Evolutionary conservation across 2,888 invertebrate species (phyloP).

Genomic region (Ectropis crepuscularia): DNA sequence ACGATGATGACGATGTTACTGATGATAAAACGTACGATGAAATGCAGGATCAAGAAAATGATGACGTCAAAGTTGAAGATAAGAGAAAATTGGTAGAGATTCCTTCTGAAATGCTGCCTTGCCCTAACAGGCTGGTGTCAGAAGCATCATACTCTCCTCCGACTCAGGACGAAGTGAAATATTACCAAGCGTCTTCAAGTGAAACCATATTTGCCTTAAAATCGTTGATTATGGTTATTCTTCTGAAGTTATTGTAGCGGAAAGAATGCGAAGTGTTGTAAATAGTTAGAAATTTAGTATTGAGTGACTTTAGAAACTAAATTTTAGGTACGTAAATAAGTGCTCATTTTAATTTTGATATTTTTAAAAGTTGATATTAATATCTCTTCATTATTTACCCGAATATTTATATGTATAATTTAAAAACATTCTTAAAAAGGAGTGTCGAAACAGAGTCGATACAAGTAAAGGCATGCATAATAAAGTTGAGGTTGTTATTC

Average conservation of each 20-base stretch:
- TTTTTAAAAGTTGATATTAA: no score
- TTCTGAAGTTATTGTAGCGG: conserved; percentile 58
- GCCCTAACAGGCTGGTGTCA: conserved; percentile 68
- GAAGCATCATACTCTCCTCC: conserved; percentile 73
- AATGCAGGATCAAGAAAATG: conserved; percentile 74
- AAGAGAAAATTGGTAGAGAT: conserved; percentile 70
- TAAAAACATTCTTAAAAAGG: no score
- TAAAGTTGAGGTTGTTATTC: no score
- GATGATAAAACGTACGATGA: conserved; percentile 73
- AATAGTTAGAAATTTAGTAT: conserved; percentile 40
- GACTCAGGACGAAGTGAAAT: conserved; percentile 78
- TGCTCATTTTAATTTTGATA: no score
- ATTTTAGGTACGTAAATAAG: background rate
- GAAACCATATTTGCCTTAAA: conserved; percentile 40
- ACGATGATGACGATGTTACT: conserved; percentile 61
- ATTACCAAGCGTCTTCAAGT: conserved; percentile 70
- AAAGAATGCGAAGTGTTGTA: conserved; percentile 39
- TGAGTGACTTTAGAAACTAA: conserved; percentile 1
- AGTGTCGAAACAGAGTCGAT: no score
- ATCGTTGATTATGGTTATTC: conserved; percentile 45
- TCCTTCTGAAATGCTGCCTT: conserved; percentile 70
- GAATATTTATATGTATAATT: no score
- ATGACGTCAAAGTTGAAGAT: conserved; percentile 66
- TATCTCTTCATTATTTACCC: no score
- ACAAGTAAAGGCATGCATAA: no score